phyloP scores from a whole-genome alignment of 2,888 invertebrate species.

The Apamea monoglypha region DNA sequence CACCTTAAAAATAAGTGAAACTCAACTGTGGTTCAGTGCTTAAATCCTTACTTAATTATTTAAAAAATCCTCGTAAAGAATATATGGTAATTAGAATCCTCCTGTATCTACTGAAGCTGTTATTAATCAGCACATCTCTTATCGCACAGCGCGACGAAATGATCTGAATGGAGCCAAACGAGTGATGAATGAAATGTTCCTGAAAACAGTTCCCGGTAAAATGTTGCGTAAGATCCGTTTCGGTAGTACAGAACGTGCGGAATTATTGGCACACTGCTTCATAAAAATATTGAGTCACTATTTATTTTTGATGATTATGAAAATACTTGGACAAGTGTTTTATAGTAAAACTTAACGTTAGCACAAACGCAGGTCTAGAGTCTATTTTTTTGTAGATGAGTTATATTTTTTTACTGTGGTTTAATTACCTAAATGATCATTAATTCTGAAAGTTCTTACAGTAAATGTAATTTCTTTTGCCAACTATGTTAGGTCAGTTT shows the following conservation, averaged over 20 bases:
- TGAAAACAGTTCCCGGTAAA: slow-evolving; percentile 69
- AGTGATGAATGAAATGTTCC: slow-evolving; percentile 74
- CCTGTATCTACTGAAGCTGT: slow-evolving; percentile 12
- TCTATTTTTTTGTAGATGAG: too few species aligned
- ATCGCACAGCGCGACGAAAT: slow-evolving; percentile 27
- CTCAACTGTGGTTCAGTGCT: background rate
- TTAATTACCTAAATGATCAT: background rate
- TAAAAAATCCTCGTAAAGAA: background rate
- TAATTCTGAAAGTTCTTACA: background rate
- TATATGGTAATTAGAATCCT: background rate
- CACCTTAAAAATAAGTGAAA: too few species aligned
- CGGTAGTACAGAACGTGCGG: slow-evolving; percentile 47
- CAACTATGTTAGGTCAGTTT: background rate
- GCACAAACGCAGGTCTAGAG: too few species aligned
- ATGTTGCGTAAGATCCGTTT: slow-evolving; percentile 71
- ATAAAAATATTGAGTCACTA: slow-evolving; percentile 40
- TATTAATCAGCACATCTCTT: slow-evolving; percentile 41
- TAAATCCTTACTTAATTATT: background rate
- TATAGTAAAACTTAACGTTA: background rate
- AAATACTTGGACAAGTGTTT: slow-evolving; percentile 4
- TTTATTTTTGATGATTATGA: slow-evolving; percentile 18
- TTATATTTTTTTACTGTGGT: background rate
- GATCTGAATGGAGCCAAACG: slow-evolving; percentile 67
- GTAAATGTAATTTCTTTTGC: background rate
- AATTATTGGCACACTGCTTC: slow-evolving; percentile 41